Percentiles rank a stretch among this genome's conserved stretches.
Evolutionary conservation across 2,113 vertebrate species (phyloP).

Genomic region (Antennarius striatus): DNA sequence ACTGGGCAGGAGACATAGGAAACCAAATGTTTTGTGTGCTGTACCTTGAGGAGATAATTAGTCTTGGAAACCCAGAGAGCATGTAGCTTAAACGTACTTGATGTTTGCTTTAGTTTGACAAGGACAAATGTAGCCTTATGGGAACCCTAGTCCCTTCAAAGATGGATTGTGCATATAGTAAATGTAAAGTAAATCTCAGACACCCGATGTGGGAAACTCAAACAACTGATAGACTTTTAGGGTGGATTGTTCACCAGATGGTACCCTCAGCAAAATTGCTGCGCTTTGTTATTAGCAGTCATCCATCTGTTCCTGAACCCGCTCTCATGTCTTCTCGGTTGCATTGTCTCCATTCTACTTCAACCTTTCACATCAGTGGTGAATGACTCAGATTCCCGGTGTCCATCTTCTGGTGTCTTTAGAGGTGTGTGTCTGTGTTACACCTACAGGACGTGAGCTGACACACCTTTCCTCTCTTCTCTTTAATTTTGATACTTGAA

Average conservation of each 20-base stretch:
- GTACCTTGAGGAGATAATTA: slow-evolving; percentile 15
- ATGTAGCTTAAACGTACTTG: slow-evolving; percentile 30
- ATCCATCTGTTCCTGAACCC: not conserved
- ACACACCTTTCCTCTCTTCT: no score
- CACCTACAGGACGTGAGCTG: no score
- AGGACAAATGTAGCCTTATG: slow-evolving; percentile 21
- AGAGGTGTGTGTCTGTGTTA: no score
- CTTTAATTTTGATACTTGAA: no score
- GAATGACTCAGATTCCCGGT: no score
- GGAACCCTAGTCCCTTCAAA: slow-evolving; percentile 27
- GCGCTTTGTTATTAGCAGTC: not conserved
- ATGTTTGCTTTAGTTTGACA: slow-evolving; percentile 30
- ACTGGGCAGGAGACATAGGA: slow-evolving; percentile 25
- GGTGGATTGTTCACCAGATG: slow-evolving; percentile 15
- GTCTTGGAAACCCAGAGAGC: slow-evolving; percentile 20
- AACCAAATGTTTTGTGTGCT: slow-evolving; percentile 24
- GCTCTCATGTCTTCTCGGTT: no score
- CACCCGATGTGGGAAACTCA: slow-evolving; percentile 61
- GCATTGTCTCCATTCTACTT: no score
- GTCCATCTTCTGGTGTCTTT: no score
- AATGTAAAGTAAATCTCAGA: slow-evolving; percentile 46
- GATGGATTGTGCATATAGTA: slow-evolving; percentile 50
- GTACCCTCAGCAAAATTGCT: not conserved
- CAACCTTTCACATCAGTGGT: no score
- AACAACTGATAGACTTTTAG: slow-evolving; percentile 27